These are phyloP conservation scores for Tetramorium alpestre DNA, from an alignment of 1,140 invertebrate genomes.

Conservation along the genomic window DNA sequence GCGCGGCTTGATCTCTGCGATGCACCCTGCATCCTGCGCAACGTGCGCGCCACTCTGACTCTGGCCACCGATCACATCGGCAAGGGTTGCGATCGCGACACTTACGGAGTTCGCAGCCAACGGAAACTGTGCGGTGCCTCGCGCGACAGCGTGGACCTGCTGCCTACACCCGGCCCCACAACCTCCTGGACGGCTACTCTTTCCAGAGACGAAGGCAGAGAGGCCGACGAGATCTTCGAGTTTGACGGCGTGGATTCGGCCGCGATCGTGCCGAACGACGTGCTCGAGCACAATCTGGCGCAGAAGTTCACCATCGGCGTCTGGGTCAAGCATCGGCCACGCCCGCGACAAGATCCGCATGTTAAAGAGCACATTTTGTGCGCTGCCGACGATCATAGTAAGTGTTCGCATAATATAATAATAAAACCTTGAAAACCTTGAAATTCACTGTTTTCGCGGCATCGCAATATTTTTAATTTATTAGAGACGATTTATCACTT, in stretches of 20 bases:
- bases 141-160: slow-evolving; percentile 90
- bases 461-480: not conserved
- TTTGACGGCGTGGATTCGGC: slow-evolving; percentile 96
- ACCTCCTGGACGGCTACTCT: slow-evolving; percentile 95
- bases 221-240: slow-evolving; percentile 96
- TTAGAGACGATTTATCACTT: not conserved
- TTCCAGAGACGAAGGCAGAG: slow-evolving; percentile 95
- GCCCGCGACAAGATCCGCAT: slow-evolving; percentile 92
- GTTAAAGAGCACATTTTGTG: slow-evolving; percentile 98
- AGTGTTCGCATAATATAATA: slow-evolving; percentile 84
- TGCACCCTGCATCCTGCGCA: slow-evolving; percentile 90
- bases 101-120: slow-evolving; percentile 95
- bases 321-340: slow-evolving; percentile 95
- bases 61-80: slow-evolving; percentile 94
- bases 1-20: slow-evolving; percentile 96
- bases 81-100: slow-evolving; percentile 96
- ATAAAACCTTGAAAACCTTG: not conserved
- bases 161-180: slow-evolving; percentile 93
- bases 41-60: slow-evolving; percentile 89
- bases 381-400: slow-evolving; percentile 98
- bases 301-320: slow-evolving; percentile 95
- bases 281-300: slow-evolving; percentile 91
- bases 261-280: slow-evolving; percentile 92
- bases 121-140: slow-evolving; percentile 94
- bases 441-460: not conserved